Percentiles rank a stretch among this genome's conserved stretches.
Conservation (phyloP, 2,888 invertebrate genomes). For the Cheilosia vernalis region DNA sequence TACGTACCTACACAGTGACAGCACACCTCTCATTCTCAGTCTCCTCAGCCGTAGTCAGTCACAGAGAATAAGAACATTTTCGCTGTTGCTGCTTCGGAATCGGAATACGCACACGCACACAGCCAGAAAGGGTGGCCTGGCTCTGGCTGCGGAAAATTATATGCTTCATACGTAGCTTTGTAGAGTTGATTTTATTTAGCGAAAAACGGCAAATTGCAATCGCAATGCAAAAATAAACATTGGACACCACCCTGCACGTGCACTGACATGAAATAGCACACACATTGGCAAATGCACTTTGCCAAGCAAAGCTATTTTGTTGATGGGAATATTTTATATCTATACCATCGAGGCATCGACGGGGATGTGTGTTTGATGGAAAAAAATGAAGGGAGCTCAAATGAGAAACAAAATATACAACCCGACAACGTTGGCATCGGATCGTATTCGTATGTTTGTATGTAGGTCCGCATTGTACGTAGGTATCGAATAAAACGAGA, state of each 20-base stretch:
- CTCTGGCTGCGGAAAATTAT: constrained; percentile 42
- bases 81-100: constrained; percentile 13
- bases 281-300: constrained; percentile 65
- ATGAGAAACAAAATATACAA: constrained; percentile 42
- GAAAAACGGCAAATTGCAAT: constrained; percentile 70
- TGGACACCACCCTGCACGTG: constrained; percentile 49
- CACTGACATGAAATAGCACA: constrained; percentile 25
- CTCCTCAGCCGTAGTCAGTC: too few relatives aligned
- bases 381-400: constrained; percentile 32
- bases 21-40: background rate
- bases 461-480: background rate
- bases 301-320: constrained; percentile 55
- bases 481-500: constrained; percentile 55
- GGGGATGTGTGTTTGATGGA: constrained; percentile 20
- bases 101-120: background rate
- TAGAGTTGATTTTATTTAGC: constrained; percentile 48
- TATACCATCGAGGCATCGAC: background rate
- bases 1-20: constrained; percentile 34
- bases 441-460: too few relatives aligned
- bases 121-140: background rate
- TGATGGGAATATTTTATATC: constrained; percentile 19
- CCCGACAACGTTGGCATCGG: constrained; percentile 11
- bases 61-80: constrained; percentile 54
- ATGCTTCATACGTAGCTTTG: constrained; percentile 29
- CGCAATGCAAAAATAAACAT: constrained; percentile 73